Evolutionary conservation across 2,113 vertebrate genomes (phyloP), one percentile per base, ranked within the genome.

Genomic region (Chaetodon auriga): DNA sequence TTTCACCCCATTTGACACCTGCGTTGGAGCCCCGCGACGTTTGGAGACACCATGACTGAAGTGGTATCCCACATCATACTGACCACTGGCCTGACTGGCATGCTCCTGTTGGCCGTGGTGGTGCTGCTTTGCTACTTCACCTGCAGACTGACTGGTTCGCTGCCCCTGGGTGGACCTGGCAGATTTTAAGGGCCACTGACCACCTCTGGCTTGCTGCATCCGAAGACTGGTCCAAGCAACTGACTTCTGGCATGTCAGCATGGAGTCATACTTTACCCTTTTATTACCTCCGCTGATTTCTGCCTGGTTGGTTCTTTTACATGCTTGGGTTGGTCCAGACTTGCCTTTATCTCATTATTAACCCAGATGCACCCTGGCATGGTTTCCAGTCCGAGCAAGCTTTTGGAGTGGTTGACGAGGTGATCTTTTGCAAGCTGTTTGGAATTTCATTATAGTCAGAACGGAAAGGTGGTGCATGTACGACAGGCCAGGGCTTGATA

Each of bases 91-190:
- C 83, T 94, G 63, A 85, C 85, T 18, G 84, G 82, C 30, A 4
- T 84, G 1, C 49, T 96, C 57, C 66, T 95, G 43, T 13, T 92
- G 11, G 87, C 87, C 0, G 94, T 95, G 36, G 43, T 95, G 83
- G 69, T 58, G 0, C 70, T 96, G 62, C 90, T 96, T 11, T 96
- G 95, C 80, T 96, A 74, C 88, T 95, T 95, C 62, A 95, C 87
- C 86, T 96, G 96, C 90, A 92, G 95, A 48, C 87, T 96, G 82
- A 91, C 93, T 12, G 86, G 89, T 16, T 80, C 94, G 0, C 48
- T 94, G 69, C 93, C 92, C 46, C 25, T 90, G 45, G 93, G 91
- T 41, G 87, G 95, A 63, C 94, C 94, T 9, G 86, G 90, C 18
- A 75, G 46, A 12, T 92, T 95, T 49, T 95, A 90, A 95, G n/a